Evolutionary conservation across 2,888 invertebrate species (phyloP).

Genomic region (Acrocyrtus sp.): DNA sequence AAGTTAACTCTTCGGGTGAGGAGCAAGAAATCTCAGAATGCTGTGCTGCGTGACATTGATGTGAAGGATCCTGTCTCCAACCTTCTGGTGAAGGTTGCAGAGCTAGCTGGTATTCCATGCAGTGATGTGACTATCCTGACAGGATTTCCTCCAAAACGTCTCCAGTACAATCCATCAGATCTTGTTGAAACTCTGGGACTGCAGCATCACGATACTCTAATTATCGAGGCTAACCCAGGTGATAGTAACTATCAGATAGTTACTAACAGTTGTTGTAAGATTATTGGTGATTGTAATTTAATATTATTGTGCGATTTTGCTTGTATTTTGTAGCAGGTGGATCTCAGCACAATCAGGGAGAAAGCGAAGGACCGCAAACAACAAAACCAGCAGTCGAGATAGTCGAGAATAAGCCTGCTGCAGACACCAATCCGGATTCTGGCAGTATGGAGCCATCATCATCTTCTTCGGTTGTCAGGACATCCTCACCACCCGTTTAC

Average conservation of each 20-base stretch:
- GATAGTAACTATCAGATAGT: neutral
- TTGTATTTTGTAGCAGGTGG: neutral
- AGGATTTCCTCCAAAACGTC: conserved; percentile 87
- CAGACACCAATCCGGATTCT: too few species aligned
- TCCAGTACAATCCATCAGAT: conserved; percentile 75
- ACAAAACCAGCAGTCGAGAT: too few species aligned
- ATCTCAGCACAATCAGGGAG: too few species aligned
- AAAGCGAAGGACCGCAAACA: too few species aligned
- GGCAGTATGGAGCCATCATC: too few species aligned
- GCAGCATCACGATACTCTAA: conserved; percentile 85
- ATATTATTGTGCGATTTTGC: too few species aligned
- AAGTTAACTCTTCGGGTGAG: conserved; percentile 45
- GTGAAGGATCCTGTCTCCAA: conserved; percentile 79
- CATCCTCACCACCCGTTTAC: too few species aligned
- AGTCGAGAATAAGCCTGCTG: too few species aligned
- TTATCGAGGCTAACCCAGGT: conserved; percentile 73
- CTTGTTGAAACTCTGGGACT: conserved; percentile 78
- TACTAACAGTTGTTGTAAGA: too few species aligned
- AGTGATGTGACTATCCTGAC: conserved; percentile 73
- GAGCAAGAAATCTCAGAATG: conserved; percentile 52
- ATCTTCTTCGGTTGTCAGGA: too few species aligned
- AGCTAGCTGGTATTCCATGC: conserved; percentile 72
- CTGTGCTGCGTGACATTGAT: conserved; percentile 75
- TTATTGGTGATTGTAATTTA: too few species aligned
- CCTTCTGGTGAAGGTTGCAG: conserved; percentile 77